Evolutionary conservation across 2,797 vertebrate species (phyloP), one percentile per base, ranked within the genome.

Genomic region (Enteromius unitaeniatus): DNA sequence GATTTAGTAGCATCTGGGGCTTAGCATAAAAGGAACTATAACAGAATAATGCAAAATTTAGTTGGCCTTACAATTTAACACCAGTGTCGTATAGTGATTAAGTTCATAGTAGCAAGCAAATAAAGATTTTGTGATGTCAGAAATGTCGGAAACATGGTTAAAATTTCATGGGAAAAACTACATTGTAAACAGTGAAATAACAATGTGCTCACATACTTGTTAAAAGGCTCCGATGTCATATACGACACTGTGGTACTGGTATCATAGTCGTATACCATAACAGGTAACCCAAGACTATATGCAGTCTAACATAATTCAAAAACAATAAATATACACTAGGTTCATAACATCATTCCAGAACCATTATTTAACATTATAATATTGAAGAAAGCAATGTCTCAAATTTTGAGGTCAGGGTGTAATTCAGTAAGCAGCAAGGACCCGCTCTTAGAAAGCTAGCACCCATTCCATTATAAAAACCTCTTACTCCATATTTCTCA

Each of bases 381-480:
- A 62, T 51, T 37, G 86, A 90, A n/a, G 93, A 92, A 90, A 94
- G 88, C 37, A 93, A 1, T 72, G 84, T 83, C 89, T 95, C 94
- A 88, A 95, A 91, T 83, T 88, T 91, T 79, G 88, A 92, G 28
- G 92, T 93, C 80, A 95, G 89, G 34, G 90, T 93, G 88, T 92
- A 94, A 89, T 95, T 95, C 19, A 95, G 91, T 78, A 94, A 47
- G 92, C 92, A 79, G 42, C 95, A 95, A 0, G 95, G 95, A 79
- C 95, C 73, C 2, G 94, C 94, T 70, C 94, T 90, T 68, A 93
- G 85, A 6, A 95, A 95, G 85, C 94, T 95, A 34, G 94, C 92
- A 49, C 93, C 94, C 94, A 95, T 93, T 19, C 94, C 94, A 6
- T 89, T 93, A 88, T 94, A 95, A 89, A 92, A 95, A 47, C 94